Evolutionary conservation across 2,797 vertebrate species (phyloP).

Genomic region (Sebastes nivosus): DNA sequence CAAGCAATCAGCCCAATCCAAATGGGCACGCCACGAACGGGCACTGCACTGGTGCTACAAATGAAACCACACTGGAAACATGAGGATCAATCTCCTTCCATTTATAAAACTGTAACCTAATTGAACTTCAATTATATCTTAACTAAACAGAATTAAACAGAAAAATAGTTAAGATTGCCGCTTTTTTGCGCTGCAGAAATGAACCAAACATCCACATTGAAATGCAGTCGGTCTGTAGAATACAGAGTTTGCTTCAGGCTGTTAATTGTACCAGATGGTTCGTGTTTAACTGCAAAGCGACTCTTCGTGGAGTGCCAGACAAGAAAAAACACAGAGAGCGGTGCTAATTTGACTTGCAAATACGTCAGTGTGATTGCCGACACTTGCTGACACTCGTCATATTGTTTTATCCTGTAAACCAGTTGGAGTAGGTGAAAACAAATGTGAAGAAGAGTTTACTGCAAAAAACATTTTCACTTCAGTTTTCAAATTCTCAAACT

Average conservation of each 20-base stretch:
- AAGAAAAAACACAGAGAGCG: neutral
- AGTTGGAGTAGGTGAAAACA: neutral
- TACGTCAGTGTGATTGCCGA: conserved; percentile 5
- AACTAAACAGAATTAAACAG: neutral
- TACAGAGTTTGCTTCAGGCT: conserved; percentile 1
- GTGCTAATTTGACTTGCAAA: conserved; percentile 49
- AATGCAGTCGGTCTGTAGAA: neutral
- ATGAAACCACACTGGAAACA: neutral
- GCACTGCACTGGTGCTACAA: neutral
- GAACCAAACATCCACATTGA: neutral
- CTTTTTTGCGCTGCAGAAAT: neutral
- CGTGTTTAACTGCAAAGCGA: conserved; percentile 17
- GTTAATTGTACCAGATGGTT: conserved; percentile 44
- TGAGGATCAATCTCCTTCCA: neutral
- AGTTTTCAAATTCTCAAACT: neutral
- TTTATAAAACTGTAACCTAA: neutral
- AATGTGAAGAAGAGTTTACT: neutral
- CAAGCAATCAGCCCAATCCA: too few species aligned
- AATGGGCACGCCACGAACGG: too few species aligned
- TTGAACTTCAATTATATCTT: neutral
- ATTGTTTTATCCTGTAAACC: conserved; percentile 26
- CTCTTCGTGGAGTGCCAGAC: conserved; percentile 10
- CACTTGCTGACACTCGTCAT: conserved; percentile 12
- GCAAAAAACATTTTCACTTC: neutral
- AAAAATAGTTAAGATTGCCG: neutral